Base-by-base conservation (phyloP, 2,113 vertebrate genomes). In the Mirza zaza region DNA sequence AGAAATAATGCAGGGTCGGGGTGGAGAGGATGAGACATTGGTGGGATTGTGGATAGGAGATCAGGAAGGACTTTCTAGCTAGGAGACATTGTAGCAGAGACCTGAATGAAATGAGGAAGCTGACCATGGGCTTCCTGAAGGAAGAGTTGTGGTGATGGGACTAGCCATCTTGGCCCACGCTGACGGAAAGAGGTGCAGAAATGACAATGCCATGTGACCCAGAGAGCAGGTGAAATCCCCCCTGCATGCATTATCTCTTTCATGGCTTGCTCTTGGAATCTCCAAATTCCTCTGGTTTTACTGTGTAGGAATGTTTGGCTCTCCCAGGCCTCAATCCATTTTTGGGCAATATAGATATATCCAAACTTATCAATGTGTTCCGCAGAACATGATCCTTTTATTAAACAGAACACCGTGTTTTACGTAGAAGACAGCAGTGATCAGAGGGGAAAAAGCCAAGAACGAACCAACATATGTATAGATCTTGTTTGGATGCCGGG, bases 391-490 rank as follows among this genome's bases (percentile, higher is more conserved):
- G 27, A 36, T 8, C 18, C 6, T 91, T 81, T 90, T 71, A 52
- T 82, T 95, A 87, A 90, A 59, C 2, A 73, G 5, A 25, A 11
- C 29, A 67, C 15, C 23, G n/a, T 12, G 57, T 83, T 92, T 90
- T 83, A 34, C 92, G 84, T 87, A 71, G 42, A 71, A 87, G 45
- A 39, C 29, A 67, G 23, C 36, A 36, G 12, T 63, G 59, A 45
- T 34, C 39, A 45, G 32, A 92, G 63, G 95, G 39, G 79, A 88
- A 73, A 73, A 61, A 8, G 21, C 52, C 17, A 63, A 65, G 42
- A 82, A 65, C 0, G 4, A 93, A 87, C 48, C 11, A 21, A 8
- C 0, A 0, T 67, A 14, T n/a, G 32, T 34, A 5, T 13, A n/a
- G 45, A 55, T 42, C 11, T 84, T 67, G 9, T 21, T 21, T 0